Evolutionary conservation across 2,113 vertebrate species (phyloP).

Genomic region (Amblyornis subalaris): DNA sequence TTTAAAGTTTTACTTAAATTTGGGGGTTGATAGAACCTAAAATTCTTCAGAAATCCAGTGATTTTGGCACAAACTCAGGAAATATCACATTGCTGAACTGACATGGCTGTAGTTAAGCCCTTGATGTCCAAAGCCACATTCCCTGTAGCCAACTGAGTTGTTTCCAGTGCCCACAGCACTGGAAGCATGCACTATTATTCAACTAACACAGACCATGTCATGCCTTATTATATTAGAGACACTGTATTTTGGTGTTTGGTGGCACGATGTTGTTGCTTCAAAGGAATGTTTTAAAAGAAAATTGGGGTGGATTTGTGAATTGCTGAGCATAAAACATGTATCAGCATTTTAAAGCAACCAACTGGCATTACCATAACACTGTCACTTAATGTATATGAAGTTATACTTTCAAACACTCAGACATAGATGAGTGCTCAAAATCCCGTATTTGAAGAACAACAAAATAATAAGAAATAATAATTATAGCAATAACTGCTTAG

Average conservation of each 20-base stretch:
- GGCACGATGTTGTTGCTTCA: not conserved
- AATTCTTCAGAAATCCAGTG: not conserved
- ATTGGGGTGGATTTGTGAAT: not conserved
- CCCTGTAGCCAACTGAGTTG: not conserved
- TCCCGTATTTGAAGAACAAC: constrained; percentile 38
- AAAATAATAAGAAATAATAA: constrained; percentile 62
- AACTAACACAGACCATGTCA: not conserved
- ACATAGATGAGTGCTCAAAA: not conserved
- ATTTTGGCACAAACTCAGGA: not conserved
- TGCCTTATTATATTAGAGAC: constrained; percentile 18
- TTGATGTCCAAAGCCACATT: not conserved
- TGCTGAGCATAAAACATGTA: not conserved
- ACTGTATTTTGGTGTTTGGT: not conserved
- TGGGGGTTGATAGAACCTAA: not conserved
- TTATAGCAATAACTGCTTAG: constrained; percentile 46
- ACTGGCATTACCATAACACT: not conserved
- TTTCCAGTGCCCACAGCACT: constrained; percentile 10
- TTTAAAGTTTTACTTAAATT: not conserved
- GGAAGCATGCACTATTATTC: constrained; percentile 18
- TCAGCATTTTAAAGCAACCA: not conserved
- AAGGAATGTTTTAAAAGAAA: constrained; percentile 15
- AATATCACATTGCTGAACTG: not conserved
- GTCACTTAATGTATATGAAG: constrained; percentile 46
- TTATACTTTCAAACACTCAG: constrained; percentile 37
- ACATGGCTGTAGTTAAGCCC: not conserved